Percentiles rank a stretch among this genome's conserved stretches.
phyloP scores from a whole-genome alignment of 2,888 invertebrate genomes.

The Sinopyrophorus schimmeli region DNA sequence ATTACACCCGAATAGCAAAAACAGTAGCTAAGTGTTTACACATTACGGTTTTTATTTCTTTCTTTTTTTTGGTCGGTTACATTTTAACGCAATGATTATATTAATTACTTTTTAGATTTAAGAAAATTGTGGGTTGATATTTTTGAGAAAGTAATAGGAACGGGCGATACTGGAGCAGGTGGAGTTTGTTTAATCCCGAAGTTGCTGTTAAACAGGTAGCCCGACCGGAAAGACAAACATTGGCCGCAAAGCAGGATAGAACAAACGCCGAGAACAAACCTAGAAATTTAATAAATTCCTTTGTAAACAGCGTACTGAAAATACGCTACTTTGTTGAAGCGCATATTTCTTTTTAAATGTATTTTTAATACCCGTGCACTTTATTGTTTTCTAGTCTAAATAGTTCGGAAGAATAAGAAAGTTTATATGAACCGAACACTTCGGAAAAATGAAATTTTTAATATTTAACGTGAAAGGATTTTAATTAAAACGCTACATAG shows the following conservation, averaged over 20 bases:
- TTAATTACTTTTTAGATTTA: too few species aligned
- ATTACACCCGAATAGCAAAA: too few species aligned
- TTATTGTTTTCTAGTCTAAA: slow-evolving; percentile 16
- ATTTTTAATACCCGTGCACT: slow-evolving; percentile 24
- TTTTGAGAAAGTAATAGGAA: slow-evolving; percentile 24
- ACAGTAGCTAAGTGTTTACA: too few species aligned
- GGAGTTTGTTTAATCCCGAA: slow-evolving; percentile 31
- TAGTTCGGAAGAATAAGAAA: slow-evolving; percentile 14
- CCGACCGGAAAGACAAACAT: slow-evolving; percentile 38
- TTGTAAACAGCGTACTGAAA: slow-evolving; percentile 39
- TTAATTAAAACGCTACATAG: slow-evolving; percentile 17
- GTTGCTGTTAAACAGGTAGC: slow-evolving; percentile 33
- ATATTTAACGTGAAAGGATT: slow-evolving; percentile 11
- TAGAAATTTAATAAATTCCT: slow-evolving; percentile 42
- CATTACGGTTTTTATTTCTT: too few species aligned
- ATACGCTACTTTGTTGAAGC: slow-evolving; percentile 28
- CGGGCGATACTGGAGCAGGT: slow-evolving; percentile 23
- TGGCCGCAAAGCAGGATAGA: slow-evolving; percentile 38
- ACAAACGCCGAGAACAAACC: slow-evolving; percentile 39
- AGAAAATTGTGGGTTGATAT: too few species aligned
- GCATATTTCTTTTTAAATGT: slow-evolving; percentile 34
- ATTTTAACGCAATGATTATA: too few species aligned
- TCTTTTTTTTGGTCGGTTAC: too few species aligned
- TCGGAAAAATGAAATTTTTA: slow-evolving; percentile 20
- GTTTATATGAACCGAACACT: slow-evolving; percentile 6